Conservation (phyloP, 2,888 invertebrate species). For the Dasysyrphus albostriatus region DNA sequence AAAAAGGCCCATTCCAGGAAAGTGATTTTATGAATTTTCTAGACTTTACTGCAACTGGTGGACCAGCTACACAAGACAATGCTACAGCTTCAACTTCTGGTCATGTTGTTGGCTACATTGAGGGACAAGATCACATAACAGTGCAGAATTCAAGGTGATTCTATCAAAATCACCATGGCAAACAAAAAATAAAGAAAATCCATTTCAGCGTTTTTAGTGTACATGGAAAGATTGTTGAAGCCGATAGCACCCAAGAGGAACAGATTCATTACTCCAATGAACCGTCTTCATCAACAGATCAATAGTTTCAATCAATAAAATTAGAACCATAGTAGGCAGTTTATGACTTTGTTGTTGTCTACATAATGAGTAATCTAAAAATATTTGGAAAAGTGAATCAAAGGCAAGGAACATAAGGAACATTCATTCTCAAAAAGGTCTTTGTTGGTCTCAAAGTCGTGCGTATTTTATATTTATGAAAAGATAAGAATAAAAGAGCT, state of each 20-base stretch:
- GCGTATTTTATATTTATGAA: no score
- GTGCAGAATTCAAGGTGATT: constrained; percentile 63
- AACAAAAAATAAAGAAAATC: neutral
- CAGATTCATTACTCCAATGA: constrained; percentile 51
- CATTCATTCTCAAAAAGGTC: no score
- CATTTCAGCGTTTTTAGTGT: constrained; percentile 48
- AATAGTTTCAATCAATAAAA: constrained; percentile 24
- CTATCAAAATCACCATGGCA: neutral
- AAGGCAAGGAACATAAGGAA: no score
- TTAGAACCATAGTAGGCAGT: neutral
- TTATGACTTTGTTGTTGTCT: no score
- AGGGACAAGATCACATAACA: constrained; percentile 68
- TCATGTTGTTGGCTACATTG: constrained; percentile 67
- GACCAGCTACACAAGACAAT: constrained; percentile 34
- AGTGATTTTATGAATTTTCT: constrained; percentile 81
- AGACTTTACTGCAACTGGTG: constrained; percentile 78
- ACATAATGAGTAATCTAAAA: no score
- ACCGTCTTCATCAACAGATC: constrained; percentile 52
- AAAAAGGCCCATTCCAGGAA: constrained; percentile 81
- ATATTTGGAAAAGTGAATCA: no score
- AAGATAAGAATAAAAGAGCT: no score
- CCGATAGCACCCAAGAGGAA: constrained; percentile 65
- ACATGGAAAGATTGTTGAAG: constrained; percentile 60
- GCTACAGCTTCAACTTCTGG: constrained; percentile 60
- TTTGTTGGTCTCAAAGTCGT: no score